Percentiles rank a stretch among this genome's conserved stretches.
phyloP scores from a whole-genome alignment of 2,888 invertebrate species.

The Cephus sareptanus region DNA sequence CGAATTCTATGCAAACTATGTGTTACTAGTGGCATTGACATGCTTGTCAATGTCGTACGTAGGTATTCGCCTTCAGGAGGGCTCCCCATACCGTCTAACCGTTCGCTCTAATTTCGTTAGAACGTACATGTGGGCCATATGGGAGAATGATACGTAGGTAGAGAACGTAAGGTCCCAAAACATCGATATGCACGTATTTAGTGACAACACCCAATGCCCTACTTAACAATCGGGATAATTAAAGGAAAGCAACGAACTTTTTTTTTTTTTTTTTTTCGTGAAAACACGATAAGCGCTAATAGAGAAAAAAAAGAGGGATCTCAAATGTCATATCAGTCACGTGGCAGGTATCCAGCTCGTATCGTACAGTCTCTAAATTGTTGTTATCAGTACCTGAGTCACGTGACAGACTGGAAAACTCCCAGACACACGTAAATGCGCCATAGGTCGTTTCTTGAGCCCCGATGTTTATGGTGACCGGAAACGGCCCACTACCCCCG shows the following conservation, averaged over 20 bases:
- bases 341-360: neutral
- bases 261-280: neutral
- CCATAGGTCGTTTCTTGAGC: slow-evolving; percentile 32
- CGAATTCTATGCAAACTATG: slow-evolving; percentile 21
- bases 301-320: neutral
- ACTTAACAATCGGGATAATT: neutral
- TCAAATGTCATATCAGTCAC: neutral
- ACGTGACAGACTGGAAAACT: neutral
- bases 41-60: slow-evolving; percentile 29
- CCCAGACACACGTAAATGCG: neutral
- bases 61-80: neutral
- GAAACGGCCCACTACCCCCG: slow-evolving; percentile 49
- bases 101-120: neutral
- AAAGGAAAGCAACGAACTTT: neutral
- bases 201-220: neutral
- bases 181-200: neutral
- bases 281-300: neutral
- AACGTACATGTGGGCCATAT: neutral
- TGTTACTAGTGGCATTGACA: slow-evolving; percentile 35
- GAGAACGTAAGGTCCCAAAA: slow-evolving; percentile 40
- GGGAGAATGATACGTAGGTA: slow-evolving; percentile 19
- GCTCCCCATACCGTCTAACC: neutral
- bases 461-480: slow-evolving; percentile 34
- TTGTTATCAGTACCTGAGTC: neutral
- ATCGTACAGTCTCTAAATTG: neutral